Conservation (phyloP, 2,113 vertebrate species). For the Cichladusa arquata region DNA sequence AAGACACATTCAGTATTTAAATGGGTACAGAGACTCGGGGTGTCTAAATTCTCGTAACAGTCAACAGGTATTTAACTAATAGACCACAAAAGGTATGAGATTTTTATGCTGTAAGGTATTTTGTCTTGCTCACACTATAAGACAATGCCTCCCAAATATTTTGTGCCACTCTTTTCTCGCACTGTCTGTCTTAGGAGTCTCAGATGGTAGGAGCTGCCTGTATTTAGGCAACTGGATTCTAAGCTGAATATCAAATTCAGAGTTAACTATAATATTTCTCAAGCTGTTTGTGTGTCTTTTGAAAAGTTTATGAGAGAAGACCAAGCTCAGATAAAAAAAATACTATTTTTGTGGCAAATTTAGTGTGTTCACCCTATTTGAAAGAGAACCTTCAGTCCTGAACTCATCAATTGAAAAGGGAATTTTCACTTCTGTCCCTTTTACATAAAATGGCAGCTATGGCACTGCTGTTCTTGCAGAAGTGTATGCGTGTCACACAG, state of each 20-base stretch:
- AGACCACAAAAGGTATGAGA: not conserved
- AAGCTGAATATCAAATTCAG: not conserved
- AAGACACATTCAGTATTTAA: not conserved
- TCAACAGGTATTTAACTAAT: not conserved
- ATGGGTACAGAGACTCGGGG: not conserved
- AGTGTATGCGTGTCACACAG: not conserved
- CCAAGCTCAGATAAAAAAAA: not conserved
- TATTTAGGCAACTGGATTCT: not conserved
- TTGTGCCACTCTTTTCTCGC: not conserved
- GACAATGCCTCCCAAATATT: not conserved
- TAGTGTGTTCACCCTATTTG: not conserved
- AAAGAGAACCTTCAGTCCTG: not conserved
- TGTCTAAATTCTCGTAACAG: not conserved
- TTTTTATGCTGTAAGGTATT: not conserved
- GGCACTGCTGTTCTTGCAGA: not conserved
- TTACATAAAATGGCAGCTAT: not conserved
- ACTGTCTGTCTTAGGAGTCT: not conserved
- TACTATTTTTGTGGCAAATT: not conserved
- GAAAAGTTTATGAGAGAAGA: not conserved
- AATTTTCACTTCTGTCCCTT: not conserved
- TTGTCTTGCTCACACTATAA: not conserved
- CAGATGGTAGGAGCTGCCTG: not conserved
- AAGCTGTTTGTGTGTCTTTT: not conserved
- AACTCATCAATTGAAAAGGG: not conserved
- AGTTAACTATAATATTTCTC: not conserved